A percentile compares a stretch with the other conserved stretches of the same genome.
These are phyloP conservation scores for Bombus affinis DNA, from an alignment of 1,140 invertebrate species.

Conservation along the genomic window DNA sequence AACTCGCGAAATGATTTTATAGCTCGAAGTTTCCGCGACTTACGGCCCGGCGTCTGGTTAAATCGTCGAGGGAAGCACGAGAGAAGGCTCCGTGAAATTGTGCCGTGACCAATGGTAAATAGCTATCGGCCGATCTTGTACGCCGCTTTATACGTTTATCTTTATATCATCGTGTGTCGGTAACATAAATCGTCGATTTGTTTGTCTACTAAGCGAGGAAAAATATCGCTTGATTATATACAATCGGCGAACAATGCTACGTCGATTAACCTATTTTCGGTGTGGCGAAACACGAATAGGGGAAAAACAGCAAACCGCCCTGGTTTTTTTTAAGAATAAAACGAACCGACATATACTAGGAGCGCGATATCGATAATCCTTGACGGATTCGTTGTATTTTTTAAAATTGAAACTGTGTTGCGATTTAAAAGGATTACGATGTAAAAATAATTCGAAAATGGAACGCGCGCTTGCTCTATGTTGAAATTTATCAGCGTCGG, in stretches of 20 bases:
- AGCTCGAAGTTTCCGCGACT: constrained; percentile 2
- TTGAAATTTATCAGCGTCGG: background rate
- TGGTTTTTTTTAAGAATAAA: background rate
- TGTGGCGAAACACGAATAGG: background rate
- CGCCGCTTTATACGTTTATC: background rate
- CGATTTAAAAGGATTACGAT: background rate
- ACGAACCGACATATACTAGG: too few relatives aligned
- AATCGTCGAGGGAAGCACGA: background rate
- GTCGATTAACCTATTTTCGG: constrained; percentile 13
- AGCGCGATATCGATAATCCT: background rate
- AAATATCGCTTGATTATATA: constrained; percentile 2
- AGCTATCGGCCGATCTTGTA: background rate
- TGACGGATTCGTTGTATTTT: background rate
- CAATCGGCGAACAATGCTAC: background rate
- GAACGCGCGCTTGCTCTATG: background rate
- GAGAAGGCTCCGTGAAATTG: background rate
- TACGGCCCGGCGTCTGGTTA: too few relatives aligned
- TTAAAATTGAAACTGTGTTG: background rate
- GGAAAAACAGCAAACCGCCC: background rate
- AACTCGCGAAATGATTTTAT: constrained; percentile 42
- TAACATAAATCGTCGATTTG: background rate
- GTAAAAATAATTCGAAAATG: constrained; percentile 8
- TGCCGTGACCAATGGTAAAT: background rate
- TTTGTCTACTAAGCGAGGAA: background rate
- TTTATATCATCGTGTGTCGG: background rate